Evolutionary conservation across 53 echinoderm and acorn worm species (phyloP), one percentile per base, ranked within the genome.

Genomic region (Patiria pectinifera): DNA sequence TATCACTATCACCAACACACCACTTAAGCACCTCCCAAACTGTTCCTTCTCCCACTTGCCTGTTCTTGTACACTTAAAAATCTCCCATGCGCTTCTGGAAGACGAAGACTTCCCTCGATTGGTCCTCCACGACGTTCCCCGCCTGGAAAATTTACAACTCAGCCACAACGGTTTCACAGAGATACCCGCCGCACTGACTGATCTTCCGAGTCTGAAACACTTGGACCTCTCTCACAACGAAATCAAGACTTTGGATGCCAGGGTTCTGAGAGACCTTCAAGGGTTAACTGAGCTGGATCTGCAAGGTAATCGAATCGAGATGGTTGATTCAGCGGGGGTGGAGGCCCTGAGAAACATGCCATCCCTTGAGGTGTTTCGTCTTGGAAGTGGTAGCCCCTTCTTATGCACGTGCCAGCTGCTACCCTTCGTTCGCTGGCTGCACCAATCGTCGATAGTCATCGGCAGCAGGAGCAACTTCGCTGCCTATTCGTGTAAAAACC

Each of bases 391-490:
- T 15, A 86, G 86, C 16, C 80, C 81, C 24, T 92, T 86, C 43
- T 59, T 66, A 10, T 92, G 92, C 58, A 81, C 81, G 15, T 92
- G 86, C 46, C 81, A 86, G 2, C 47, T 87, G 48, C 69, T 82
- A 53, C 80, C 92, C 8, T 92, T 92, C 48, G 23, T 86, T 22
- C 69, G 7, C 16, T 92, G 92, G 92, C 23, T 92, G 71, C 59
- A 49, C 48, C 58, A 92, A 25, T 69, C 92, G 1, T 86, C 86
- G 15, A 53, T 86, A 12, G 78, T 81, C 48, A 60, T 92, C 15
- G 92, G 92, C 18, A 25, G 6, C 47, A 44, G 47, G 16, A 86
- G 87, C 86, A 59, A 91, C 35, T 82, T 91, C 21, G 69, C 82
- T 5, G 2, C 21, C 8, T 59, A 53, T 11, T n/a, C 81, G 44